Evolutionary conservation across 2,888 invertebrate species (phyloP).

Genomic region (Portevinia maculata): DNA sequence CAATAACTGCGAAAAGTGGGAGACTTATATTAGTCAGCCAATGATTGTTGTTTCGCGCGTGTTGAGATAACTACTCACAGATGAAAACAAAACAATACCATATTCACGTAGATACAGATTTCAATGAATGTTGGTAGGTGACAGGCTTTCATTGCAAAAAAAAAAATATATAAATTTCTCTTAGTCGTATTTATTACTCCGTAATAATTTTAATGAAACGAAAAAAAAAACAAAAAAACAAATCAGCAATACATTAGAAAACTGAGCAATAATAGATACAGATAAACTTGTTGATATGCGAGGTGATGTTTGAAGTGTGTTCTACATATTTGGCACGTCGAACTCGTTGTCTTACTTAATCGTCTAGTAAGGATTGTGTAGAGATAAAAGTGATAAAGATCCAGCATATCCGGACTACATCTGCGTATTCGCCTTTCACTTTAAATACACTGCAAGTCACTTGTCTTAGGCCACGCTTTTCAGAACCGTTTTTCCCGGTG

Average conservation of each 20-base stretch:
- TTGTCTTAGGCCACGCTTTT: no score
- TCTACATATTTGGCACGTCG: no score
- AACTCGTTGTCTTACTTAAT: no score
- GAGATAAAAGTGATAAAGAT: no score
- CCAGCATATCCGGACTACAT: no score
- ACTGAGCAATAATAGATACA: no score
- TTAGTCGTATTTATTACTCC: conserved; percentile 50
- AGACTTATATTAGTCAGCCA: conserved; percentile 73
- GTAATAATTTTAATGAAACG: conserved; percentile 1
- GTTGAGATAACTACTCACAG: conserved; percentile 63
- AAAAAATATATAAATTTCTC: conserved; percentile 35
- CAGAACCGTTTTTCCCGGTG: no score
- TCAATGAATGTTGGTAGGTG: conserved; percentile 61
- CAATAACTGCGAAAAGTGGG: conserved; percentile 47
- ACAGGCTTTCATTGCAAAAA: conserved; percentile 62
- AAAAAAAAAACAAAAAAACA: conserved; percentile 18
- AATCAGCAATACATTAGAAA: conserved; percentile 17
- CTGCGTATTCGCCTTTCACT: no score
- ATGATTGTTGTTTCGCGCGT: conserved; percentile 72
- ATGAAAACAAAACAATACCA: conserved; percentile 57
- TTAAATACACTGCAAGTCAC: no score
- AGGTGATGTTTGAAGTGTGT: no score
- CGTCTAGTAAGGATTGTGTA: no score
- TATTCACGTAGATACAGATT: conserved; percentile 28
- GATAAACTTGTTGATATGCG: no score